Evolutionary conservation across 2,113 vertebrate species (phyloP), one percentile per base, ranked within the genome.

Genomic region (Leptobrachium ailaonicum): DNA sequence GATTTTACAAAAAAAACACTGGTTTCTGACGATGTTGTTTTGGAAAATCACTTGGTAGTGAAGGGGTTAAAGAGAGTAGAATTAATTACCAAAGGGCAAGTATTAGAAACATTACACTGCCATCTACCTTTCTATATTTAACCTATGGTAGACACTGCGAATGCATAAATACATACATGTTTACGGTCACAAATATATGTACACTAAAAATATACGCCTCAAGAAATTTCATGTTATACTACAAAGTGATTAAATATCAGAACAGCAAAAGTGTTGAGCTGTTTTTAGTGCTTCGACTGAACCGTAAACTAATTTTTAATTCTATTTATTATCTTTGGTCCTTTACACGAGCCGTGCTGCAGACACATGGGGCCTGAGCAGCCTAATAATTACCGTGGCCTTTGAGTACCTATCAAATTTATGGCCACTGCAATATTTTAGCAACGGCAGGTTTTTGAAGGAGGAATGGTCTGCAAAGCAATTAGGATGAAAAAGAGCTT

Each of bases 341-440:
- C 44, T 40, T 2, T 41, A 1, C 11, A 58, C 0, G 40, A 83
- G 1, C 77, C 0, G 0, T 2, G 58, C 71, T 62, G 42, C 60
- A 68, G 72, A 5, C 58, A 47, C 64, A 75, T 40, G 1, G 6
- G 72, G 58, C 0, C 63, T 20, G n/a, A 73, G 41, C 60, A 81
- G 83, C 44, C 47, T 41, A 73, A 80, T 76, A 68, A 80, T 74
- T 40, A 44, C 14, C 0, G 41, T 53, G 0, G 77, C 75, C 66
- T 79, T 80, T 79, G 69, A 13, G 14, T 5, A 50, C 69, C 71
- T 2, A 4, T 9, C 41, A 0, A 43, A 83, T 81, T 83, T 85
- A 82, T 14, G 45, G 74, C 3, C 73, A 8, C 73, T n/a, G 79
- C 82, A 74, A 66, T 79, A 76, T 77, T 84, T 85, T 84, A 84